A percentile compares a stretch with the other conserved stretches of the same genome.
Evolutionary conservation across 1,140 invertebrate genomes (phyloP).

Genomic region (Stegodyphus mimosarum): DNA sequence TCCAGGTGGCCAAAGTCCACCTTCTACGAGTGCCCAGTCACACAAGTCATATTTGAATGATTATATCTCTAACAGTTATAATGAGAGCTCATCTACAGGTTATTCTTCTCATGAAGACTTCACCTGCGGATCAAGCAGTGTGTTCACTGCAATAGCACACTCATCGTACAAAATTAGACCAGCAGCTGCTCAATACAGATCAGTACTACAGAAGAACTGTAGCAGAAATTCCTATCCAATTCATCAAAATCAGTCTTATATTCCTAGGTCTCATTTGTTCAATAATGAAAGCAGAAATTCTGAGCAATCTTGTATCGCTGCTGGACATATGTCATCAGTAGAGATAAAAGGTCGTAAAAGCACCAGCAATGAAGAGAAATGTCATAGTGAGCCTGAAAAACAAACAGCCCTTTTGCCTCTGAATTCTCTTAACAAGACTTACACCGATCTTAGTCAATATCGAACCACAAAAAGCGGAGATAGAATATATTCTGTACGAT

Average conservation of each 20-base stretch:
- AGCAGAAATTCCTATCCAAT: not conserved
- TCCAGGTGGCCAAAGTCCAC: slow-evolving; percentile 24
- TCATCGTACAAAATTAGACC: no score
- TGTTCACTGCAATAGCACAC: no score
- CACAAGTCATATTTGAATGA: not conserved
- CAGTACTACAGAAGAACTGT: not conserved
- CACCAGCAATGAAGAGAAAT: not conserved
- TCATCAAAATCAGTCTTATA: slow-evolving; percentile 2
- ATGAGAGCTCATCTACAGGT: no score
- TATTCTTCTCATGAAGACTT: no score
- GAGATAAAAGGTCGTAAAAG: not conserved
- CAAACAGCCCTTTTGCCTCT: not conserved
- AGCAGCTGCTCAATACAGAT: no score
- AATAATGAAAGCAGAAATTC: not conserved
- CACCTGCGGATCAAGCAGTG: no score
- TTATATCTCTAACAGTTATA: no score
- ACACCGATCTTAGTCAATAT: slow-evolving; percentile 14
- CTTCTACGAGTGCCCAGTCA: not conserved
- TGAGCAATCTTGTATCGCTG: no score
- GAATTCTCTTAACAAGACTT: not conserved
- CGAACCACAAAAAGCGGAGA: not conserved
- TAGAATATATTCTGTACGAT: not conserved
- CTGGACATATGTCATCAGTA: no score
- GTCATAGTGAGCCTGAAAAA: not conserved
- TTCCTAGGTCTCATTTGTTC: not conserved